Conservation (phyloP, 53 echinoderm and acorn worm species). For the Stichopus horrens region DNA sequence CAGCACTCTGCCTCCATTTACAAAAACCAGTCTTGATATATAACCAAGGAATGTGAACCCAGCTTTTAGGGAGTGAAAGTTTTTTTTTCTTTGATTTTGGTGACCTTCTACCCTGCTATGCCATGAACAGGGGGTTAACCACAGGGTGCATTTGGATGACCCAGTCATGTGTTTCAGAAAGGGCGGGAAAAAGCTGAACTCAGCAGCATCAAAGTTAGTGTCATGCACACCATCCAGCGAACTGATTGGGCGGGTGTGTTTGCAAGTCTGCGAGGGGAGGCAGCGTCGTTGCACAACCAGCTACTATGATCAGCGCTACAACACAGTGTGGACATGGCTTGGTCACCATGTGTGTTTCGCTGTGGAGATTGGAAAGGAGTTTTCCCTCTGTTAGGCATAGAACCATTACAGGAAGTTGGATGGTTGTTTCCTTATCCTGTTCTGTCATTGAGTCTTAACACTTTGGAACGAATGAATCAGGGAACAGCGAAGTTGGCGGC, state of each 20-base stretch:
- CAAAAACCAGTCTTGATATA: background rate
- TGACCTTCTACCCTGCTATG: slow-evolving; percentile 23
- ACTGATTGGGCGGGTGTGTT: background rate
- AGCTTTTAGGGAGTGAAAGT: background rate
- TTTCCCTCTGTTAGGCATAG: background rate
- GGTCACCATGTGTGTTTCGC: background rate
- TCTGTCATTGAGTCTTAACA: slow-evolving; percentile 31
- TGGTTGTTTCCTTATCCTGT: slow-evolving; percentile 37
- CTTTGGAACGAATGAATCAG: slow-evolving; percentile 15
- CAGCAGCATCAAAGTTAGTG: slow-evolving; percentile 12
- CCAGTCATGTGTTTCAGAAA: slow-evolving; percentile 31
- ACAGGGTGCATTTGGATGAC: background rate
- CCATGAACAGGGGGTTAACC: slow-evolving; percentile 1
- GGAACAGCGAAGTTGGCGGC: background rate
- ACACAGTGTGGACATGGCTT: too few species aligned
- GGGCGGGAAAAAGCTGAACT: slow-evolving; percentile 40
- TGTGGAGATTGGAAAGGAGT: background rate
- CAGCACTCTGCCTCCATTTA: background rate
- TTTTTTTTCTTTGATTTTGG: background rate
- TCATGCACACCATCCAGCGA: background rate
- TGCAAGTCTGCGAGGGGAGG: background rate
- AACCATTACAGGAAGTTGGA: background rate
- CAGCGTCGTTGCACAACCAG: too few species aligned
- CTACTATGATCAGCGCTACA: too few species aligned
- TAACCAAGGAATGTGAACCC: slow-evolving; percentile 4